Base-by-base conservation (phyloP, 2,113 vertebrate genomes). In the Ciconia boyciana region DNA sequence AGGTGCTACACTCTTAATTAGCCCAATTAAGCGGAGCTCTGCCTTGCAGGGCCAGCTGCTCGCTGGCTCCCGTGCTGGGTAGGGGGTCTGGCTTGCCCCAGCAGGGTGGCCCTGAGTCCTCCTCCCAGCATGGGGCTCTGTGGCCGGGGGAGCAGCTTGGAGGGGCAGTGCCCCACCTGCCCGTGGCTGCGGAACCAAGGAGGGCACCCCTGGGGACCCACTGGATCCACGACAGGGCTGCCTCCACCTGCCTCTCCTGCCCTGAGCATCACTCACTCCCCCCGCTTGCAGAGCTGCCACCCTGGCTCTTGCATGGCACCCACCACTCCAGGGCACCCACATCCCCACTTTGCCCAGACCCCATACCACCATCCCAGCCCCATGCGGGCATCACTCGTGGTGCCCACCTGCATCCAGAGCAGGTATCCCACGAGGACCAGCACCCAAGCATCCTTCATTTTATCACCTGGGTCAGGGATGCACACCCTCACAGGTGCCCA, bases 141-240 rank as follows among this genome's bases (percentile, higher is more conserved):
- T 1, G 3, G 48, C 14, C 8, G 2, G 39, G 21, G 43, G 7
- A 82, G 43, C 29, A 70, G 46, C 26, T 36, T 51, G 26, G 51
- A 69, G 25, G 32, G 31, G 36, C 46, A 71, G 12, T 48, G 24
- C 4, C 46, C 51, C 39, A 68, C 21, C 49, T 43, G 36, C 9
- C 46, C 6, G 0, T 0, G 4, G 58, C 57, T 10, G 0, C 49
- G 28, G 58, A 28, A 9, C 19, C 2, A 4, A 32, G 34, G 13
- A 66, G 52, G 43, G 13, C 19, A 54, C 9, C 6, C 14, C 34
- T 10, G 57, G n/a, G 15, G 8, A 16, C 2, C 4, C 19, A 16
- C 49, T 0, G 0, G 19, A 44, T 46, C n/a, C 2, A 0, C 5
- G 4, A 7, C 0, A 0, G 39, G 10, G 19, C 36, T 87, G 32